Evolutionary conservation across 1,140 invertebrate genomes (phyloP), one percentile per base, ranked within the genome.

Genomic region (Aporrectodea caliginosa): DNA sequence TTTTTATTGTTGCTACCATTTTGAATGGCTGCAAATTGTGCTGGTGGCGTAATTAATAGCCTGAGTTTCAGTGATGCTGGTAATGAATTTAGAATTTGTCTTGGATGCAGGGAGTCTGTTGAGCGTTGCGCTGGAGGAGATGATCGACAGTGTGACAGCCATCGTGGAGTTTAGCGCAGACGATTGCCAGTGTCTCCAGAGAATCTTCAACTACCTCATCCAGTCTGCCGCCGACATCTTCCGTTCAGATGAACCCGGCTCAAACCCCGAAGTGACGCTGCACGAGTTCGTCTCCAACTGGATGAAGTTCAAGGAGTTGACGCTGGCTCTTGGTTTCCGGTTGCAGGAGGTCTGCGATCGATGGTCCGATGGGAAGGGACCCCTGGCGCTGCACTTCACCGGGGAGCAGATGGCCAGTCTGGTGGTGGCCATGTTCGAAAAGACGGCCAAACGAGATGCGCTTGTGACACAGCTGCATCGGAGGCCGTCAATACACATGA

Each of bases 371-470:
- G 94, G 95, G 1, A 92, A 92, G 83, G 95, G 95, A 0, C 93
- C 94, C 1, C 89, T 97, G 1, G 94, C 94, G 0, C 88, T 92
- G 31, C 92, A 94, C 84, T 96, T 96, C 86, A 92, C 91, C 73
- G 88, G 92, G 0, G 91, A 92, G 32, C 93, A 97, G 89, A 89
- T 97, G 0, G 92, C 92, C 83, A 92, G 92, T 84, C 88, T 98
- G 12, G 92, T 98, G 80, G 91, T 93, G 84, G 95, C 95, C 0
- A 88, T 98, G n/a, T 97, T 98, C 87, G 95, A 97, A 90, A 96
- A 96, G 86, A 96, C 94, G 1, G 94, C 94, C 83, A 91, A 93
- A 82, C 91, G 95, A 86, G 92, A 94, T 58, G 43, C 43, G 22
- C 43, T 58, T 58, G 43, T 58, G 43, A 58, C 43, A 22, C 43